A percentile compares a stretch with the other conserved stretches of the same genome.
Evolutionary conservation across 2,797 vertebrate genomes (phyloP).

Genomic region (Nannoperca obscura): DNA sequence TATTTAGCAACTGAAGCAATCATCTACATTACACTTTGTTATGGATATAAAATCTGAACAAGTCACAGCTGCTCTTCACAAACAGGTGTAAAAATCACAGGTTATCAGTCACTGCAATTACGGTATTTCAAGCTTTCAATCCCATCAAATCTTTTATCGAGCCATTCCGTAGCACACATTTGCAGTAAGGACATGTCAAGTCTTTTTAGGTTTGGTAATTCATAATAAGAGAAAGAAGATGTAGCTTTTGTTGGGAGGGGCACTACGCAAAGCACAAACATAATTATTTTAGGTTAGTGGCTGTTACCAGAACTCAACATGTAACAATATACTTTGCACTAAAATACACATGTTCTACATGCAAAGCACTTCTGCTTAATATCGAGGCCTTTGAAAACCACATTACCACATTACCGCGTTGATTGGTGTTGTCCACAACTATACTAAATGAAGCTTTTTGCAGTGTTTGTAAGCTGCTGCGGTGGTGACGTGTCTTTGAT

Average conservation of each 20-base stretch:
- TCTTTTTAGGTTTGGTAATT: not conserved
- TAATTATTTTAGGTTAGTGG: not conserved
- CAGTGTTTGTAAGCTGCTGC: slow-evolving; percentile 23
- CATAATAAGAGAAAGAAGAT: not conserved
- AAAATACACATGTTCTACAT: not conserved
- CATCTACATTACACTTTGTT: not conserved
- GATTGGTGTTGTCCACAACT: not conserved
- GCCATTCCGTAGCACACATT: not conserved
- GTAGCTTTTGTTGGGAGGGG: not conserved
- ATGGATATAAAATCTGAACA: not conserved
- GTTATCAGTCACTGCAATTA: not conserved
- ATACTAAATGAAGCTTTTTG: slow-evolving; percentile 10
- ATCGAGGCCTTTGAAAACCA: not conserved
- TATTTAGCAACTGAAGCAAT: not conserved
- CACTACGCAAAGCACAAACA: not conserved
- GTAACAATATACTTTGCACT: too few species aligned
- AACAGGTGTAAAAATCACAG: slow-evolving; percentile 8
- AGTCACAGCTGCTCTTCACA: slow-evolving; percentile 1
- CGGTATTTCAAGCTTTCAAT: slow-evolving; percentile 16
- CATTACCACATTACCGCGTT: not conserved
- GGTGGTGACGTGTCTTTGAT: slow-evolving; percentile 30
- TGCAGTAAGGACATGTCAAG: not conserved
- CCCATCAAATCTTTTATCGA: not conserved
- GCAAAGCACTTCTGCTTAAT: not conserved
- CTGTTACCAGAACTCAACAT: too few species aligned